A percentile compares a stretch with the other conserved stretches of the same genome.
These are phyloP conservation scores for Pavo muticus DNA, from an alignment of 2,113 vertebrate species.

Conservation along the genomic window DNA sequence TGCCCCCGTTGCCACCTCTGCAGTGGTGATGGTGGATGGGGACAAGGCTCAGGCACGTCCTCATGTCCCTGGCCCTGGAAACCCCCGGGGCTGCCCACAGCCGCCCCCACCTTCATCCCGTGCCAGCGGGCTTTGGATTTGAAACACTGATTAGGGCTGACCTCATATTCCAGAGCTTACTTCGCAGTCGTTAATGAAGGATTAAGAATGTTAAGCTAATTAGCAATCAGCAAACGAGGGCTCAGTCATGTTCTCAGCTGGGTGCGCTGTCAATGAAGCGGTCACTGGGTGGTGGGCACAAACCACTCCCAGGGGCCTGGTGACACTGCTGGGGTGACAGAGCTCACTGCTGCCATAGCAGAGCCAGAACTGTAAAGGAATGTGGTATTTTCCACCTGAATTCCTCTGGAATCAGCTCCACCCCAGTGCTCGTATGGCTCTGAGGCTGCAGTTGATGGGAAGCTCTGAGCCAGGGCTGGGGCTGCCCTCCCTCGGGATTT, in stretches of 20 bases:
- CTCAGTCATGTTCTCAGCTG: conserved; percentile 47
- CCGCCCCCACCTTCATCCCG: neutral
- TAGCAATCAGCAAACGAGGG: conserved; percentile 57
- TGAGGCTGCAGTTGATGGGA: neutral
- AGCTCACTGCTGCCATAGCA: neutral
- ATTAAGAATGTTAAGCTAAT: conserved; percentile 74
- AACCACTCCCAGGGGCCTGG: neutral
- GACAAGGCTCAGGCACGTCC: neutral
- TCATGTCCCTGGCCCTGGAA: neutral
- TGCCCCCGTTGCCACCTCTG: neutral
- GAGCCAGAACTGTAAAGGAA: neutral
- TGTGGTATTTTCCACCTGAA: neutral
- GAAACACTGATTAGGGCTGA: conserved; percentile 59
- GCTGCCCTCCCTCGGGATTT: neutral
- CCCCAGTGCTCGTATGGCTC: neutral
- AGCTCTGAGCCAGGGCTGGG: neutral
- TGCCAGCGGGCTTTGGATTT: conserved; percentile 47
- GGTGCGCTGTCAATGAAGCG: neutral
- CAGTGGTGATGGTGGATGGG: neutral
- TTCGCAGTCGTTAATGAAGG: conserved; percentile 68
- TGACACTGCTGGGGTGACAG: neutral
- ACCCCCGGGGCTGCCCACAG: neutral
- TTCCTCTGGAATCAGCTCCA: no score
- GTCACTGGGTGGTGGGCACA: conserved; percentile 32
- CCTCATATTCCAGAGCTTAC: conserved; percentile 69